Evolutionary conservation across 1,140 invertebrate species (phyloP).

Genomic region (Drosophila pachea): DNA sequence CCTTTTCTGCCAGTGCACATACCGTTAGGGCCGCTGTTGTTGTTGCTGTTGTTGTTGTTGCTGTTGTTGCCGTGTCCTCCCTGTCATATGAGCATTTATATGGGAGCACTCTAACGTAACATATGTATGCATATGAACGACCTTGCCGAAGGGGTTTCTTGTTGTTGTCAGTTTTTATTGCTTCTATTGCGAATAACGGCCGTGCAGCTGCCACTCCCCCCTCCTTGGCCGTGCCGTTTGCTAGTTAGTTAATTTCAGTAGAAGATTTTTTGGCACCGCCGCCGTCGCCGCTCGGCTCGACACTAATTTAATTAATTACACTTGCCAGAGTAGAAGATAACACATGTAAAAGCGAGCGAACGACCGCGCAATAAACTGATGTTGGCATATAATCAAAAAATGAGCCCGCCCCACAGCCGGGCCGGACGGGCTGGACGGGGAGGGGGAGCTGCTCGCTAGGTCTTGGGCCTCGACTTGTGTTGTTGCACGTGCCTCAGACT

Average conservation of each 20-base stretch:
- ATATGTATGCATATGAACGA: slow-evolving; percentile 16
- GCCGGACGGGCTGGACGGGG: too few species aligned
- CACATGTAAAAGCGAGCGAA: slow-evolving; percentile 48
- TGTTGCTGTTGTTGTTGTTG: too few species aligned
- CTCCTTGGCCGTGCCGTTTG: slow-evolving; percentile 9
- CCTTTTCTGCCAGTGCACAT: too few species aligned
- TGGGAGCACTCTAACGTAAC: background rate
- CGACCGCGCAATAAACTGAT: slow-evolving; percentile 65
- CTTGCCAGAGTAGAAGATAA: slow-evolving; percentile 62
- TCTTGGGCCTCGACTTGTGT: slow-evolving; percentile 5
- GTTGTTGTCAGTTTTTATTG: slow-evolving; percentile 9
- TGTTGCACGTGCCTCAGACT: slow-evolving; percentile 31
- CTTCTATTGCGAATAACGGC: slow-evolving; percentile 14
- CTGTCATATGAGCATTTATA: background rate
- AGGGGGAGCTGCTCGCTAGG: background rate
- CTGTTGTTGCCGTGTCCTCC: too few species aligned
- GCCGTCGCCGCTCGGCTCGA: background rate
- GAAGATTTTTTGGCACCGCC: slow-evolving; percentile 33
- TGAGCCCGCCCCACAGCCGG: slow-evolving; percentile 1
- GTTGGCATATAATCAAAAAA: slow-evolving; percentile 63
- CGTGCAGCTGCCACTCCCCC: background rate
- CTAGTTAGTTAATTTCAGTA: slow-evolving; percentile 42
- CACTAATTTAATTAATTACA: slow-evolving; percentile 75
- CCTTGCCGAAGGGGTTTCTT: slow-evolving; percentile 35
- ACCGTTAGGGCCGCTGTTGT: too few species aligned